phyloP scores from a whole-genome alignment of 2,888 invertebrate species.

The Prostheceraeus crozeri region DNA sequence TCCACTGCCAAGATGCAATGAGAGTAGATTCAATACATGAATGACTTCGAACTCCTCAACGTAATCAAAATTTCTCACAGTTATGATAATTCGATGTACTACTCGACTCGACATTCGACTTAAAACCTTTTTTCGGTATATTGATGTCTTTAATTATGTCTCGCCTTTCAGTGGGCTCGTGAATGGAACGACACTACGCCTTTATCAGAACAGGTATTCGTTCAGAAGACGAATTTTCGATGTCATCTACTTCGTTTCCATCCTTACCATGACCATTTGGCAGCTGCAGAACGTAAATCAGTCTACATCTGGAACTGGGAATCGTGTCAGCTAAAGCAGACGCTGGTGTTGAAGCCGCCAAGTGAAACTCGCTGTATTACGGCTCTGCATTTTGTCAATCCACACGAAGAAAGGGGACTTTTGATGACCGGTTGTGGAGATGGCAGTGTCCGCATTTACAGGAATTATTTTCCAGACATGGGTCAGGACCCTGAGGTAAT shows the following conservation, averaged over 20 bases:
- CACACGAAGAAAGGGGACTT: slow-evolving; percentile 26
- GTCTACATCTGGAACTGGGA: slow-evolving; percentile 29
- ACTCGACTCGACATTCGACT: no score
- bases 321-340: slow-evolving; percentile 10
- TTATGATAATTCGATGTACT: no score
- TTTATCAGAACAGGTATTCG: no score
- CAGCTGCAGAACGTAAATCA: slow-evolving; percentile 5
- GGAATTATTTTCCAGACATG: slow-evolving; percentile 29
- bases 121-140: no score
- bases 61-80: no score
- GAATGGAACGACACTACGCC: no score
- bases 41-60: no score
- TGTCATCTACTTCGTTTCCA: slow-evolving; percentile 18
- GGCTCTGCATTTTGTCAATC: slow-evolving; percentile 18
- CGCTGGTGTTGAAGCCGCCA: background rate
- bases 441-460: slow-evolving; percentile 14
- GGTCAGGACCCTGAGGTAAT: slow-evolving; percentile 33
- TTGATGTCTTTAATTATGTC: no score
- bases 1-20: no score
- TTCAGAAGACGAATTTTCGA: slow-evolving; percentile 1
- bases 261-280: slow-evolving; percentile 13
- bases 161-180: no score
- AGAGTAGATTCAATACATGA: no score
- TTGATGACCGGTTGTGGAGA: slow-evolving; percentile 17
- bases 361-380: slow-evolving; percentile 18